phyloP scores from a whole-genome alignment of 2,888 invertebrate species.

The Drosophila rubida region DNA sequence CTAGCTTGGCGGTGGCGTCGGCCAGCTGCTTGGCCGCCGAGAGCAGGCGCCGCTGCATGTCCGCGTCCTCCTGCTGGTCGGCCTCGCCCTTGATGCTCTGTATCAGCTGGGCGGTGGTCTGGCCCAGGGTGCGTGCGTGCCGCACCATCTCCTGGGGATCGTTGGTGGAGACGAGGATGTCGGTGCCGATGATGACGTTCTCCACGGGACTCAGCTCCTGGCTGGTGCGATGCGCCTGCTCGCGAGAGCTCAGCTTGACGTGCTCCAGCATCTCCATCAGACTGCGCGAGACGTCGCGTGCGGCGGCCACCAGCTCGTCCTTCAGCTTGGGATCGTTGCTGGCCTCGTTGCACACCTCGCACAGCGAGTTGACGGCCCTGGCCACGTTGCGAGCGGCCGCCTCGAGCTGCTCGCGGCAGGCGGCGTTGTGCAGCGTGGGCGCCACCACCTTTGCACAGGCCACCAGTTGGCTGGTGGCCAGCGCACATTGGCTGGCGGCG shows the following conservation, averaged over 20 bases:
- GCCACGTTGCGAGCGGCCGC: slow-evolving; percentile 97
- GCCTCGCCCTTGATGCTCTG: slow-evolving; percentile 98
- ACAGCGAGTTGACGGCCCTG: slow-evolving; percentile 94
- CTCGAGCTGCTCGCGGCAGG: slow-evolving; percentile 95
- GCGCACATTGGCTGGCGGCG: slow-evolving; percentile 97
- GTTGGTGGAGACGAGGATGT: slow-evolving; percentile 93
- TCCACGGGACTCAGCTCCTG: slow-evolving; percentile 94
- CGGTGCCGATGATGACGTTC: slow-evolving; percentile 94
- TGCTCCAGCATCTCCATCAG: slow-evolving; percentile 95
- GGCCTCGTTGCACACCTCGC: slow-evolving; percentile 91
- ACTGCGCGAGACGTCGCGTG: slow-evolving; percentile 94
- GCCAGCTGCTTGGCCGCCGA: slow-evolving; percentile 98
- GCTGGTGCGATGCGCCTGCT: slow-evolving; percentile 88
- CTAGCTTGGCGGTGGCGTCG: slow-evolving; percentile 98
- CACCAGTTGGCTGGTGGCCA: slow-evolving; percentile 98
- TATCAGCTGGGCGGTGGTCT: slow-evolving; percentile 97
- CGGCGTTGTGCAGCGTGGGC: slow-evolving; percentile 92
- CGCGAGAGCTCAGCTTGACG: slow-evolving; percentile 90
- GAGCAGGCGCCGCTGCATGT: slow-evolving; percentile 94
- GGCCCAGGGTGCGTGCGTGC: slow-evolving; percentile 95
- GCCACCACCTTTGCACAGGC: slow-evolving; percentile 98
- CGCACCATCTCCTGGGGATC: slow-evolving; percentile 97
- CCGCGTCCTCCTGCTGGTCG: slow-evolving; percentile 93
- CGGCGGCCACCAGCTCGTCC: slow-evolving; percentile 92
- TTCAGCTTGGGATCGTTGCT: slow-evolving; percentile 89